A percentile compares a stretch with the other conserved stretches of the same genome.
Conservation (phyloP, 2,888 invertebrate species). For the Drosophila hamatofila region DNA sequence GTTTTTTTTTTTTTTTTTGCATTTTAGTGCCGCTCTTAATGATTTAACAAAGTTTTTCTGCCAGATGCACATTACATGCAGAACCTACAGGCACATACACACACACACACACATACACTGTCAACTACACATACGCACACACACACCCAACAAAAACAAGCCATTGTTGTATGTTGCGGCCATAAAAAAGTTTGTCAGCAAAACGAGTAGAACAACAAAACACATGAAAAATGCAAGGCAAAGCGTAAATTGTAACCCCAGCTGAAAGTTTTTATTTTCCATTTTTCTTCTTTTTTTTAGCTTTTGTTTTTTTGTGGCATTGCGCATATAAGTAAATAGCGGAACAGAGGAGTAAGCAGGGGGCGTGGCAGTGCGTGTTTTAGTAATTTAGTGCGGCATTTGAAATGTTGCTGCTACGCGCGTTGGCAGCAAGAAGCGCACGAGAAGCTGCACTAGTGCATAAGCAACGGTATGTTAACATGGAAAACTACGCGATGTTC, state of each 20-base stretch:
- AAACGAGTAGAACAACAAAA: conserved; percentile 41
- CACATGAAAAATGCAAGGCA: conserved; percentile 65
- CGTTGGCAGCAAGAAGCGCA: not conserved
- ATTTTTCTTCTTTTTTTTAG: not conserved
- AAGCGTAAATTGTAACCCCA: conserved; percentile 69
- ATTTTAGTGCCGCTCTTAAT: conserved; percentile 58
- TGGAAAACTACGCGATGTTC: conserved; percentile 43
- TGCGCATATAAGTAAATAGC: conserved; percentile 47
- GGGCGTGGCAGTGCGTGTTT: conserved; percentile 48
- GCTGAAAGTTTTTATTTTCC: conserved; percentile 44
- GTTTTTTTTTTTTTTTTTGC: conserved; percentile 29
- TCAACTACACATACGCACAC: not conserved
- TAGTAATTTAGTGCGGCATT: conserved; percentile 70
- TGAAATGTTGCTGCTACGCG: conserved; percentile 57
- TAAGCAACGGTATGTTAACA: conserved; percentile 50
- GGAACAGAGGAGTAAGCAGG: conserved; percentile 1
- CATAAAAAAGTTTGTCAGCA: conserved; percentile 69
- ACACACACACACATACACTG: conserved; percentile 13
- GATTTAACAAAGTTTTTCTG: conserved; percentile 64
- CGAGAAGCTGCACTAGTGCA: conserved; percentile 5
- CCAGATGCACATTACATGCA: conserved; percentile 64
- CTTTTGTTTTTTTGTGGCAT: conserved; percentile 34
- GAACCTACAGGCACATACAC: conserved; percentile 23
- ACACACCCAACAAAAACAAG: conserved; percentile 29
- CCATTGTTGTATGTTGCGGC: conserved; percentile 62